Evolutionary conservation across 2,888 invertebrate genomes (phyloP).

Genomic region (Aleiodes leptofemur): DNA sequence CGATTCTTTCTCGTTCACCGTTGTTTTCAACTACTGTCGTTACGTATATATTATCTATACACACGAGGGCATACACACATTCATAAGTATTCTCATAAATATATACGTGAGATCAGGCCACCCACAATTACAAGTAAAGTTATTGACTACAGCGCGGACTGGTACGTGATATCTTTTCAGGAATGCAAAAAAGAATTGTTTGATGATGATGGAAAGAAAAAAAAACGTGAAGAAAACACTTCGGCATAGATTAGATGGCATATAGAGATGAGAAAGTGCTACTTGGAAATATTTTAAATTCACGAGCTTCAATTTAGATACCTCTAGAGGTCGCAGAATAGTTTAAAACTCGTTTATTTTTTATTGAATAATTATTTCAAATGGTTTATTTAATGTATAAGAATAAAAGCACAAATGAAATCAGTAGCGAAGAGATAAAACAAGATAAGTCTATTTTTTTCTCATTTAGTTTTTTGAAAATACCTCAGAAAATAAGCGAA

Average conservation of each 20-base stretch:
- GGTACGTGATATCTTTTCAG: slow-evolving; percentile 33
- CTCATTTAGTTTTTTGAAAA: too few relatives aligned
- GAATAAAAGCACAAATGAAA: too few relatives aligned
- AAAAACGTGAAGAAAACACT: slow-evolving; percentile 12
- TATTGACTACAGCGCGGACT: slow-evolving; percentile 34
- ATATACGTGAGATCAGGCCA: slow-evolving; percentile 13
- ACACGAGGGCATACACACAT: slow-evolving; percentile 1
- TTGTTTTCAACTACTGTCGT: slow-evolving; percentile 38
- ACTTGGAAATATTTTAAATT: background rate
- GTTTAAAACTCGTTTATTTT: slow-evolving; percentile 15
- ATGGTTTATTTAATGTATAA: too few relatives aligned
- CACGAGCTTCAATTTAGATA: background rate
- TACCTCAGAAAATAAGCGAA: too few relatives aligned
- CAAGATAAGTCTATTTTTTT: too few relatives aligned
- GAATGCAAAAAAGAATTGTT: slow-evolving; percentile 35
- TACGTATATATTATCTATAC: slow-evolving; percentile 31
- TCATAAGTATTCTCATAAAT: slow-evolving; percentile 6
- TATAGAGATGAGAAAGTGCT: background rate
- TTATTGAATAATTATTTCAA: too few relatives aligned
- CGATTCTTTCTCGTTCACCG: background rate
- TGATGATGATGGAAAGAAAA: background rate
- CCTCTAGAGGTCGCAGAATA: slow-evolving; percentile 10
- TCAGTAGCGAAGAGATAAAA: too few relatives aligned
- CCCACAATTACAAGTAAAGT: slow-evolving; percentile 24
- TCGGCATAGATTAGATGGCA: slow-evolving; percentile 22